Base-by-base conservation (phyloP, 2,797 vertebrate genomes). In the Sebastes itinus region DNA sequence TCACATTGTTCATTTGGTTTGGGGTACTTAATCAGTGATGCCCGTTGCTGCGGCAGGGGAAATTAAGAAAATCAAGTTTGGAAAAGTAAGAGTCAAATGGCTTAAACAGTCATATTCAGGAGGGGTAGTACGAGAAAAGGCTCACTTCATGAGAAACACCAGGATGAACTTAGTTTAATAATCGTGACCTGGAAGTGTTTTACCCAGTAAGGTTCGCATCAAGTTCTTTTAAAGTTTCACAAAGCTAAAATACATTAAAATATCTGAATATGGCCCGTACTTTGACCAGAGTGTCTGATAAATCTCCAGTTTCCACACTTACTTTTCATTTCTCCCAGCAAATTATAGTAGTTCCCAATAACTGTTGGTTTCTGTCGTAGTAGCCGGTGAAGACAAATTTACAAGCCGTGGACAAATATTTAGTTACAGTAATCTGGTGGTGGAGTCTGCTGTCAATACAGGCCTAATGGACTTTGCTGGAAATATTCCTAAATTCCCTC, bases 401-500 rank as follows among this genome's bases (percentile, higher is more conserved):
- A 62, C 46, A 42, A 60, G 28, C 56, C 5, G 16, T 22, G 38
- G 59, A 2, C 38, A 83, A 75, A 66, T 9, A 66, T 56, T 86
- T 77, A 63, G 46, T 71, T 23, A 22, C 52, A 58, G 71, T 84
- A 62, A 77, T 64, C 13, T 82, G 13, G 35, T 65, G 72, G 12
- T 58, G 18, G 54, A 49, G 4, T 64, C 20, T 18, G 59, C 33
- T 76, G 83, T 65, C 71, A 84, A 10, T 6, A 58, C 18, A 55
- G 69, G 9, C 69, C 35, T 35, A 38, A 52, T 68, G 38, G 42
- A 64, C 1, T 3, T 74, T 54, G 7, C 20, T 78, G 30, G 32
- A 74, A 83, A 75, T 46, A 22, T 22, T 65, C 66, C 16, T 14
- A 78, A 85, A 54, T 75, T 61, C 35, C 63, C 55, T 62, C 10